Evolutionary conservation across 2,888 invertebrate species (phyloP), one percentile per base, ranked within the genome.

Genomic region (Drosophila setosimentum): DNA sequence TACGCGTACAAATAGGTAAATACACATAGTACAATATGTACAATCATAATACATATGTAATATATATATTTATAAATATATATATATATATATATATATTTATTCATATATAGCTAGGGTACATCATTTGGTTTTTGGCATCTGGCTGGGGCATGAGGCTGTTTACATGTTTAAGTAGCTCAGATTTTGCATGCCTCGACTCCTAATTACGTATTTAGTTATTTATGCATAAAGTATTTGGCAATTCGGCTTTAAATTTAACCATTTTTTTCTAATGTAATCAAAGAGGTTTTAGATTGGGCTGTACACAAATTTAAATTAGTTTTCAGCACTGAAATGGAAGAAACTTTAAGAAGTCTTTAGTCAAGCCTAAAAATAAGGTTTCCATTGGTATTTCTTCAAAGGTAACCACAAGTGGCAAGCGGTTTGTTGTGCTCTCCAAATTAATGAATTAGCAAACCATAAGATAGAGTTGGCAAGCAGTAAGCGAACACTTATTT

Each of bases 211-310:
- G 42, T 74, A 78, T 87, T 83, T 83, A 85, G 83, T 73, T 81
- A 84, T 85, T 84, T 88, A 76, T 65, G 83, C 86, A 87, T 84
- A 68, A 76, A 78, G 72, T 71, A 73, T 70, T 51, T 60, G 58
- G 32, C 50, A 50, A 24, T 51, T 61, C 32, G 42, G 54, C 55
- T 74, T 65, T 37, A 58, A 60, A 61, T 76, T 79, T 8, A 45
- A 45, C 21, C 3, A 62, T 30, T 29, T 16, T 29, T 21, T 45
- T 67, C 45, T 37, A 45, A 69, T 59, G 67, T 53, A 62, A 53
- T 24, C 48, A 55, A 42, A 55, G 53, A 42, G 59, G 63, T 33
- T 66, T 48, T 5, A 3, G 57, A 24, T 59, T 54, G 24, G 18
- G 13, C 51, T 51, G 2, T 35, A 29, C 7, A 6, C 53, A 29